These are phyloP conservation scores for Rhynchonycteris naso DNA, from an alignment of 2,797 vertebrate species.

Conservation along the genomic window DNA sequence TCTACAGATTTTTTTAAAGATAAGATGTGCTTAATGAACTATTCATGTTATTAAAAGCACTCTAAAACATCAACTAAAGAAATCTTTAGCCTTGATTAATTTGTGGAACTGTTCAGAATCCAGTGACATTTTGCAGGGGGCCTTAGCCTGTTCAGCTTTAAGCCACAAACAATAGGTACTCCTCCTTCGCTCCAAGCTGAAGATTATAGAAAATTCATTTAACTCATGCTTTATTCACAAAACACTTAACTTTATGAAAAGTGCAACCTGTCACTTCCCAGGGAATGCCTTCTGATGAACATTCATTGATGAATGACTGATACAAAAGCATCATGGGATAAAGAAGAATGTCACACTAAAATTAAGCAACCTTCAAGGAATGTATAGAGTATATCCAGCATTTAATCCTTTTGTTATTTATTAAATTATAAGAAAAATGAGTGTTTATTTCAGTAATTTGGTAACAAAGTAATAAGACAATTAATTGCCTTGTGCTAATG, in stretches of 20 bases:
- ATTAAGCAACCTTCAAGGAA: neutral
- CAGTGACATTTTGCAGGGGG: neutral
- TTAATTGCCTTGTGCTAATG: conserved; percentile 60
- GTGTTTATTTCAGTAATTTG: conserved; percentile 63
- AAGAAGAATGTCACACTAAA: conserved; percentile 57
- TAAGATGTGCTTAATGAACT: conserved; percentile 26
- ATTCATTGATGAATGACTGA: conserved; percentile 29
- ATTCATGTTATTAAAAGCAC: neutral
- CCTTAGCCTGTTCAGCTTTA: neutral
- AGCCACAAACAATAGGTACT: neutral
- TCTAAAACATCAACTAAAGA: conserved; percentile 51
- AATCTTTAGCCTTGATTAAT: neutral
- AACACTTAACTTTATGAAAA: conserved; percentile 63
- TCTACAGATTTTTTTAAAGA: neutral
- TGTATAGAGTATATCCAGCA: conserved; percentile 6
- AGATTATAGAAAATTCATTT: conserved; percentile 41
- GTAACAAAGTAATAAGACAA: conserved; percentile 66
- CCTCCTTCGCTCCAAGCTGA: conserved; percentile 31
- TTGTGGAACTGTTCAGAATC: neutral
- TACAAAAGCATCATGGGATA: neutral
- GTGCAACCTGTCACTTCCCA: conserved; percentile 57
- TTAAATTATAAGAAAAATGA: conserved; percentile 73
- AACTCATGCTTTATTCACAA: neutral
- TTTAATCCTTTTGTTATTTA: conserved; percentile 63
- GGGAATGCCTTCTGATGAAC: neutral